Conservation (phyloP, 2,888 invertebrate species). For the Diachrysia chrysitis region DNA sequence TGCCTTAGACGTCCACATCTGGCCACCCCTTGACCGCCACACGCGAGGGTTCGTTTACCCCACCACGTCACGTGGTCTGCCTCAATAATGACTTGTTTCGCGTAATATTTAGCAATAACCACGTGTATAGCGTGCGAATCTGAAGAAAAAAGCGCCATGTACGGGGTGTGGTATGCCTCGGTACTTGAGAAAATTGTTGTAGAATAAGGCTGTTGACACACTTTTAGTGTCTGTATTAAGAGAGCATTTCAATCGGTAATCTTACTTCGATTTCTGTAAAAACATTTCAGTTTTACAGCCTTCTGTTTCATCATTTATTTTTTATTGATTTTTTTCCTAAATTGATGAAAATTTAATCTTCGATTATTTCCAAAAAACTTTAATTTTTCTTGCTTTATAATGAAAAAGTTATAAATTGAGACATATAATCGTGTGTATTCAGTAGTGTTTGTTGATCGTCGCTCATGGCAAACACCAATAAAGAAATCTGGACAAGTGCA, state of each 20-base stretch:
- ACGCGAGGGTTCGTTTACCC: constrained; percentile 76
- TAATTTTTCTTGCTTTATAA: no score
- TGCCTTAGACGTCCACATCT: constrained; percentile 43
- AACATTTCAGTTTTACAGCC: no score
- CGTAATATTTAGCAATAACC: constrained; percentile 54
- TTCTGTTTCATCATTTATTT: no score
- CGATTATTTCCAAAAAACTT: no score
- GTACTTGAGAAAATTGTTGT: constrained; percentile 1
- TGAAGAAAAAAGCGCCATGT: constrained; percentile 25
- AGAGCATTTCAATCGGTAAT: neutral
- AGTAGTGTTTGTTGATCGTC: no score
- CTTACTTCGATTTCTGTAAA: neutral
- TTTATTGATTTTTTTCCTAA: no score
- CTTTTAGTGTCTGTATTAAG: no score
- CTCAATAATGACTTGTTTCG: constrained; percentile 53
- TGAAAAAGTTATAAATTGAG: no score
- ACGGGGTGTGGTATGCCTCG: neutral
- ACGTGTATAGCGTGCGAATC: constrained; percentile 34
- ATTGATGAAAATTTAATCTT: no score
- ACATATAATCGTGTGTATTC: no score
- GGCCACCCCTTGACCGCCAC: constrained; percentile 77
- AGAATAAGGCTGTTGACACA: neutral
- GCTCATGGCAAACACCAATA: no score
- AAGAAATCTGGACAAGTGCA: no score
- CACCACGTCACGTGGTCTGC: constrained; percentile 65